Evolutionary conservation across 2,888 invertebrate genomes (phyloP).

Genomic region (Spisula solida): DNA sequence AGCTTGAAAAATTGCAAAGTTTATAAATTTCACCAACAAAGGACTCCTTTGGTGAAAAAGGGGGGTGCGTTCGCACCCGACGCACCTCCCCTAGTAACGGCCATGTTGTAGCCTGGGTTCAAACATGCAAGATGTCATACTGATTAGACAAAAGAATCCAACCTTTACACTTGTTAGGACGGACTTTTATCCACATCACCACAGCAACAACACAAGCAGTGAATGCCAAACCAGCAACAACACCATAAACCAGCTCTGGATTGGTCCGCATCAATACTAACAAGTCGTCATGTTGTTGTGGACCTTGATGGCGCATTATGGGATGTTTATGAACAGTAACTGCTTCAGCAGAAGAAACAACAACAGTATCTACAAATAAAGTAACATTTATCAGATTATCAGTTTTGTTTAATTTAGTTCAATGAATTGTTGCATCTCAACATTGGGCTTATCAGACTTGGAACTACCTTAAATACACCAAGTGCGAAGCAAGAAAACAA

Average conservation of each 20-base stretch:
- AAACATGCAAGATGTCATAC: too few species aligned
- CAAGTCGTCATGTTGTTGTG: background rate
- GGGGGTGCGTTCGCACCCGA: too few species aligned
- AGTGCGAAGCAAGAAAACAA: too few species aligned
- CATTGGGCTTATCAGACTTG: too few species aligned
- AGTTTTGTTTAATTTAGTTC: background rate
- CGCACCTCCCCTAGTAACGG: too few species aligned
- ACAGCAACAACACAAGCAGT: slow-evolving; percentile 9
- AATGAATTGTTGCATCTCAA: background rate
- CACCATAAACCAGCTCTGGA: slow-evolving; percentile 18
- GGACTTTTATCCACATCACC: slow-evolving; percentile 21
- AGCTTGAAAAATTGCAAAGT: too few species aligned
- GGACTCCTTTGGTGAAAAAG: too few species aligned
- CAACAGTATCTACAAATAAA: background rate
- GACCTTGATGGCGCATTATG: background rate
- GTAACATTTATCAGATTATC: background rate
- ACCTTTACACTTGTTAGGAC: background rate
- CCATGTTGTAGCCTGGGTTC: too few species aligned
- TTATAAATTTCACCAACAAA: too few species aligned
- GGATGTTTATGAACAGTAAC: background rate
- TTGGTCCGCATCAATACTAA: background rate
- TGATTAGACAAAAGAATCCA: too few species aligned
- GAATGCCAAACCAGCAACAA: slow-evolving; percentile 10
- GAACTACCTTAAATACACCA: too few species aligned
- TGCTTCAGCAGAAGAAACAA: background rate